phyloP scores from a whole-genome alignment of 1,140 invertebrate species.

The Hesperophylax magnus region DNA sequence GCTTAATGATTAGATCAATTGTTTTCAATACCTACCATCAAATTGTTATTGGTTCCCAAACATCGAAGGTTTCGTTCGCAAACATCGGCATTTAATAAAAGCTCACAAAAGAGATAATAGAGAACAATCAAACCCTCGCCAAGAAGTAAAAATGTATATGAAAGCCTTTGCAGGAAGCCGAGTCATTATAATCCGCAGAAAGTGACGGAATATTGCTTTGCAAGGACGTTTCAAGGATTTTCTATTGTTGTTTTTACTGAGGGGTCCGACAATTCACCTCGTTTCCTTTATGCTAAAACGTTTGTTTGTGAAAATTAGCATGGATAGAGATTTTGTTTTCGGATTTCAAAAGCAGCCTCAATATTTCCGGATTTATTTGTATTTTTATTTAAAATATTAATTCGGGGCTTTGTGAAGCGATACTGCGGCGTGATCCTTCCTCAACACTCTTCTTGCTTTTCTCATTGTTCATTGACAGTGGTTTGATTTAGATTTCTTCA shows the following conservation, averaged over 20 bases:
- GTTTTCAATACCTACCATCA: no score
- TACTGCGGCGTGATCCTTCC: neutral
- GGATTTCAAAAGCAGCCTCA: conserved; percentile 13
- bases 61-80: no score
- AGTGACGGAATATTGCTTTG: conserved; percentile 9
- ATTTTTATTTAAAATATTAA: conserved; percentile 34
- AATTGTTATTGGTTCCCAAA: no score
- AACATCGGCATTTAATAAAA: no score
- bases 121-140: no score
- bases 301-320: conserved; percentile 49
- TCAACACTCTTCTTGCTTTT: conserved; percentile 5
- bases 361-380: conserved; percentile 26
- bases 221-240: conserved; percentile 24
- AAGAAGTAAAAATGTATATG: no score
- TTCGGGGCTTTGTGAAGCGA: conserved; percentile 4
- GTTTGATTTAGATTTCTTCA: neutral
- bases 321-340: conserved; percentile 45
- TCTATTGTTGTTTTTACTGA: conserved; percentile 42
- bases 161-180: no score
- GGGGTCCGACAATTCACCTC: neutral
- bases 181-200: neutral
- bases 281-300: conserved; percentile 43
- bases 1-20: no score
- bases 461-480: conserved; percentile 4
- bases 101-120: no score